Base-by-base conservation (phyloP, 2,113 vertebrate species). In the Muntiacus reevesi region DNA sequence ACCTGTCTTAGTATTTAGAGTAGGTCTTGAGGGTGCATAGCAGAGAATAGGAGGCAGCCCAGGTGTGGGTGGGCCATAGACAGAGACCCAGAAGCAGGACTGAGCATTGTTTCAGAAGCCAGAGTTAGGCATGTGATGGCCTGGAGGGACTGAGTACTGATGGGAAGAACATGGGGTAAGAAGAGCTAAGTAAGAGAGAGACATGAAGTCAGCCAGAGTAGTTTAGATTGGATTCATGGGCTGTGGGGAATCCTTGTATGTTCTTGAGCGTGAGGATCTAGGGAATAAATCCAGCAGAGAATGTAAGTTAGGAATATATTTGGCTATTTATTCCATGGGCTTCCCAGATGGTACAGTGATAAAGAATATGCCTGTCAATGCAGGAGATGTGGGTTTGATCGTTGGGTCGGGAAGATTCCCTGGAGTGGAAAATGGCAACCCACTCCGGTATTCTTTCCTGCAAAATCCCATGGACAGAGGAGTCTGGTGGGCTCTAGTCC, bases 151-250 rank as follows among this genome's bases (percentile, higher is more conserved):
- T 11, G 10, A 52, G 60, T 36, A 30, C 47, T 45, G 55, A 4
- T 0, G 0, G 21, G 21, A 59, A 50, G 40, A 85, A 45, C 33
- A 40, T 5, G 16, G 1, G 3, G 8, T 27, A 4, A 36, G 5
- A 2, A 28, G 16, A 33, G n/a, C 36, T 27, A 64, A 33, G 10
- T 17, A 10, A 33, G 55, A 45, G 30, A 79, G 55, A 54, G 78
- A 16, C 19, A 12, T 30, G 25, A 54, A 21, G 25, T 47, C 13
- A 45, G 62, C 13, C 54, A 71, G 62, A 90, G 25, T n/a, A 13
- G 23, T 28, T 28, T 47, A 74, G 52, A 15, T 19, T 6, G 14
- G 21, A 78, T 57, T 81, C 50, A 9, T 45, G 71, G 54, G 12
- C 71, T 14, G 0, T 28, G 6, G 59, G n/a, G 10, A 50, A 36